Evolutionary conservation across 2,113 vertebrate species (phyloP), one percentile per base, ranked within the genome.

Genomic region (Lagopus leucura): DNA sequence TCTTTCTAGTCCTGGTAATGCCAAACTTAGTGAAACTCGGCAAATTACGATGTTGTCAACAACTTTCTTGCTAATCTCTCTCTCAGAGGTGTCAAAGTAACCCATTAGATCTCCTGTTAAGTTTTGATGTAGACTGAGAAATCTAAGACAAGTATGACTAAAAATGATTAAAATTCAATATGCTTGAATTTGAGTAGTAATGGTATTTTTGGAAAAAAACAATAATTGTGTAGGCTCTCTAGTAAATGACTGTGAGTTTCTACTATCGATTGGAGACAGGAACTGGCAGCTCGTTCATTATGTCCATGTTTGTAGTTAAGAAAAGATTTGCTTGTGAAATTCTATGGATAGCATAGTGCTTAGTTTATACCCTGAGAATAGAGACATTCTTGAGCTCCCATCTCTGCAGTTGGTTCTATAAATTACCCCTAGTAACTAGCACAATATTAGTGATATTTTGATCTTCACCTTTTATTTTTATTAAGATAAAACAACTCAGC

Each of bases 401-500:
- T 43, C 81, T 34, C 38, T 73, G 20, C 15, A 54, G 15, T 18
- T 42, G 42, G 57, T 58, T 76, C n/a, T 76, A 64, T 25, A 57
- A 73, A 58, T 57, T 61, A 63, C 58, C 40, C 25, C 77, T 77
- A 82, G 93, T 36, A 72, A 91, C 74, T 65, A 61, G 86, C 82
- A 60, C 14, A 52, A 64, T 66, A 22, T 45, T 34, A 28, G 24
- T 64, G 70, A 73, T 30, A 67, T 84, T 88, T 70, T 58, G 57
- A 48, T 88, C 74, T 34, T 90, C 67, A 48, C 32, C 60, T 63
- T 95, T 94, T 89, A 88, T 94, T 97, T 97, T 94, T 96, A 96
- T 95, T 82, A 94, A 95, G 91, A 95, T 83, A 92, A 96, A 96
- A 95, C 95, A 91, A 90, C 85, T 95, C 91, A 94, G 75, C 64